Evolutionary conservation across 2,888 invertebrate genomes (phyloP).

Genomic region (Hypomecis punctinalis): DNA sequence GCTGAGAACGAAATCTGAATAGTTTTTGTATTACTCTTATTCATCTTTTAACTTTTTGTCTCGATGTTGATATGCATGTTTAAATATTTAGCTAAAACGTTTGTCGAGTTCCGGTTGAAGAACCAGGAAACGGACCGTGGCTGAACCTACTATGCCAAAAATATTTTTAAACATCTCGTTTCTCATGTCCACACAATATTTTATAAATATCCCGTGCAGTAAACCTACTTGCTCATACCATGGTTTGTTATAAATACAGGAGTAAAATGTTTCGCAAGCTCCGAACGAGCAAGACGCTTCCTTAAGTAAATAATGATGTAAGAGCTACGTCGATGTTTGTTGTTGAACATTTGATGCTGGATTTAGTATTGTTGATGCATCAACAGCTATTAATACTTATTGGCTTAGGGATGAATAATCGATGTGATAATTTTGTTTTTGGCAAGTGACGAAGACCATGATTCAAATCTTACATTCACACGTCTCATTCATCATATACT

Average conservation of each 20-base stretch:
- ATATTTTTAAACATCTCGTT: constrained; percentile 15
- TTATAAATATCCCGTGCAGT: constrained; percentile 64
- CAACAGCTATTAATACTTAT: constrained; percentile 27
- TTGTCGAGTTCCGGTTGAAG: constrained; percentile 18
- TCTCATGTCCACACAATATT: constrained; percentile 44
- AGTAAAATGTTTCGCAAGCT: constrained; percentile 68
- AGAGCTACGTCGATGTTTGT: constrained; percentile 48
- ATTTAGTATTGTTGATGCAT: constrained; percentile 49
- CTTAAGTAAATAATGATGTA: constrained; percentile 77
- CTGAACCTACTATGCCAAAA: not conserved
- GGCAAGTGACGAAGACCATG: constrained; percentile 17
- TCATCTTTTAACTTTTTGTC: constrained; percentile 7
- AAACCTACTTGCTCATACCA: constrained; percentile 71
- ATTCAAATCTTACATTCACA: constrained; percentile 18
- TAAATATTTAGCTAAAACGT: constrained; percentile 6
- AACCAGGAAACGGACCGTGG: constrained; percentile 6
- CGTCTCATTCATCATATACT: constrained; percentile 5
- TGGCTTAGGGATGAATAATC: constrained; percentile 34
- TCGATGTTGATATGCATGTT: constrained; percentile 1
- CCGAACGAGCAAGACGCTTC: constrained; percentile 58
- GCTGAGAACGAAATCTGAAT: not conserved
- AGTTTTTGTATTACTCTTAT: not conserved
- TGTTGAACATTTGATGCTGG: constrained; percentile 46
- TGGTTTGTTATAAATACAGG: constrained; percentile 69
- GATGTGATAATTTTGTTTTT: constrained; percentile 8